Conservation (phyloP, 1,140 invertebrate species). For the Drosophila mayri region DNA sequence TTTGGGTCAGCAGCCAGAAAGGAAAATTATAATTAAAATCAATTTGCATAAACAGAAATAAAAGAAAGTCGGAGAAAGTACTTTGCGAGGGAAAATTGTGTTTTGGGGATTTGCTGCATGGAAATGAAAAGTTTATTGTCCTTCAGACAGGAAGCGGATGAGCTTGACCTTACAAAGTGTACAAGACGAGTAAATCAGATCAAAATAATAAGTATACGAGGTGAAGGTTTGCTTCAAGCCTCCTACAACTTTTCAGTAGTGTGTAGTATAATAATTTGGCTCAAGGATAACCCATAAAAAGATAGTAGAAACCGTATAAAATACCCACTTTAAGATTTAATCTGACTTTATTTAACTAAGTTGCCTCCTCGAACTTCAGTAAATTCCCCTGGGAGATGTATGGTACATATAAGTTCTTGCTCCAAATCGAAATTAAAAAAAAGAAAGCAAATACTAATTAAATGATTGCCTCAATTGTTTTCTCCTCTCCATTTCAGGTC, state of each 20-base stretch:
- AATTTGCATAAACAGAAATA: slow-evolving; percentile 75
- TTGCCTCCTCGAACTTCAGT: not conserved
- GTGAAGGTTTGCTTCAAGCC: too few species aligned
- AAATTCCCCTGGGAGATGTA: not conserved
- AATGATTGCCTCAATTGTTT: slow-evolving; percentile 38
- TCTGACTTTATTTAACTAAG: not conserved
- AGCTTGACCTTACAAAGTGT: not conserved
- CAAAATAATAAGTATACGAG: too few species aligned
- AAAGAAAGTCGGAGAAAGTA: slow-evolving; percentile 5
- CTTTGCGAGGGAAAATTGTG: slow-evolving; percentile 4
- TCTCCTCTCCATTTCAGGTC: slow-evolving; percentile 26
- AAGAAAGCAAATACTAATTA: slow-evolving; percentile 53
- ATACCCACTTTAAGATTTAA: too few species aligned
- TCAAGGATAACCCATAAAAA: too few species aligned
- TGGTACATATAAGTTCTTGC: too few species aligned
- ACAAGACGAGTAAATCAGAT: not conserved
- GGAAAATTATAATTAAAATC: slow-evolving; percentile 75
- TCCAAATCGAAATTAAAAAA: not conserved
- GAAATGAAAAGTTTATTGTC: slow-evolving; percentile 26
- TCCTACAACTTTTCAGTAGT: too few species aligned
- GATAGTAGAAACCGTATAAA: too few species aligned
- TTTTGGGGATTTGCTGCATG: slow-evolving; percentile 13
- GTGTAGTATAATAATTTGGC: too few species aligned
- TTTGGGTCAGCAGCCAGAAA: slow-evolving; percentile 52
- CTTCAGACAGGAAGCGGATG: slow-evolving; percentile 23